These are phyloP conservation scores for Sardinella longiceps DNA, from an alignment of 2,797 vertebrate species.

Conservation along the genomic window DNA sequence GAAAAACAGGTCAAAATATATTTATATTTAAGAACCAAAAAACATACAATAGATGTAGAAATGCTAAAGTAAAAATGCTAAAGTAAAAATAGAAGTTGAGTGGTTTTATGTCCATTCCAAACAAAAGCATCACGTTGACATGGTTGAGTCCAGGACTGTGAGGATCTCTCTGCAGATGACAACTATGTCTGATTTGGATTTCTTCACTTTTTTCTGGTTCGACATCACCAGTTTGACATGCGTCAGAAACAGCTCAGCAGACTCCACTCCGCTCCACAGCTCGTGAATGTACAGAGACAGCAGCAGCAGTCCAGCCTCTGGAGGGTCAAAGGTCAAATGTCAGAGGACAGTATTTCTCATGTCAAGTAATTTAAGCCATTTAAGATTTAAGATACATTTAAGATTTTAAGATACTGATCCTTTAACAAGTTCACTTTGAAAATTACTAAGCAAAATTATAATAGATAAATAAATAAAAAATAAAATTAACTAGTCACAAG, in stretches of 20 bases:
- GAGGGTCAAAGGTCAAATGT: slow-evolving; percentile 38
- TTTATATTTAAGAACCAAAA: background rate
- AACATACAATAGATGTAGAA: background rate
- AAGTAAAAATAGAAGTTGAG: background rate
- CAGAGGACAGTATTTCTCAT: background rate
- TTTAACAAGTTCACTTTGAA: background rate
- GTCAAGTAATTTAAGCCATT: background rate
- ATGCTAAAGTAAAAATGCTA: too few relatives aligned
- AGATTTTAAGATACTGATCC: background rate
- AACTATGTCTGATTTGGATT: slow-evolving; percentile 50
- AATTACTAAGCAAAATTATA: background rate
- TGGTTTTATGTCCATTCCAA: slow-evolving; percentile 5
- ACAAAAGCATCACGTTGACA: slow-evolving; percentile 33
- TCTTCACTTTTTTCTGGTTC: slow-evolving; percentile 49
- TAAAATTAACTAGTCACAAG: background rate
- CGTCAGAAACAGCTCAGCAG: slow-evolving; percentile 68
- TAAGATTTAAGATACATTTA: background rate
- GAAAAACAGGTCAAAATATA: too few relatives aligned
- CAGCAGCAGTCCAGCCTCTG: slow-evolving; percentile 70
- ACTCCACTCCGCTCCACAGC: slow-evolving; percentile 69
- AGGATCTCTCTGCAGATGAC: slow-evolving; percentile 68
- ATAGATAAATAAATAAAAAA: background rate
- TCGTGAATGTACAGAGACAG: slow-evolving; percentile 73
- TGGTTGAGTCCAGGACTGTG: slow-evolving; percentile 22
- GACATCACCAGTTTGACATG: slow-evolving; percentile 65